Evolutionary conservation across 92 coral and sea anemone species (phyloP), one percentile per base, ranked within the genome.

Genomic region (Blastomussa wellsi): DNA sequence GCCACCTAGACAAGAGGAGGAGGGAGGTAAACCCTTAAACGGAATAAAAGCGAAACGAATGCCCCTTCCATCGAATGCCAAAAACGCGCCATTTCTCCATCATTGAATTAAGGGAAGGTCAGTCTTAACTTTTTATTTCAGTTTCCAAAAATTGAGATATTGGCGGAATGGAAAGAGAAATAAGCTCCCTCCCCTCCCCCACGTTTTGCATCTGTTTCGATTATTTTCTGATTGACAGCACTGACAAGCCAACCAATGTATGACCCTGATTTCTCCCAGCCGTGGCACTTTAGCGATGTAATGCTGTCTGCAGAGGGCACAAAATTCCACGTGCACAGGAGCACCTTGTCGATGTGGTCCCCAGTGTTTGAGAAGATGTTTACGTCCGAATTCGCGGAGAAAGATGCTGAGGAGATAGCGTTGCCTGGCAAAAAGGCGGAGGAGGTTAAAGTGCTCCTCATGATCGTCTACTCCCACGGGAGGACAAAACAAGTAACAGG

Each of bases 321-420:
- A 33, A 93, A 87, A 87, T 93, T 93, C 62, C 90, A 92, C 71
- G 93, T 92, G 31, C 97, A 93, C 84, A 89, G 86, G 79, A 86
- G 95, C 88, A 92, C 88, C 79, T 76, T 92, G 49, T 93, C 97
- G 24, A 92, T 93, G 87, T 93, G 97, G 97, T 93, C 97, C 86
- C 97, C 97, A 29, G 95, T 91, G 32, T 93, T 93, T 74, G 97
- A 93, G 93, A 92, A 83, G 35, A 93, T 93, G 97, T 93, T 93
- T 80, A 88, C 90, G 36, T 87, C 93, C 35, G 90, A 74, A 60
- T 93, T 93, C 84, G 82, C 79, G 20, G 97, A 93, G 87, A 88
- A 60, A 82, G 86, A 84, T 17, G 91, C 97, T 0, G 38, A 64
- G 32, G 94, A 93, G 81, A 86, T 91, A 19, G 37, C 78, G 44